These are phyloP conservation scores for Diphyllodes magnificus DNA, from an alignment of 2,113 vertebrate species.

Conservation along the genomic window DNA sequence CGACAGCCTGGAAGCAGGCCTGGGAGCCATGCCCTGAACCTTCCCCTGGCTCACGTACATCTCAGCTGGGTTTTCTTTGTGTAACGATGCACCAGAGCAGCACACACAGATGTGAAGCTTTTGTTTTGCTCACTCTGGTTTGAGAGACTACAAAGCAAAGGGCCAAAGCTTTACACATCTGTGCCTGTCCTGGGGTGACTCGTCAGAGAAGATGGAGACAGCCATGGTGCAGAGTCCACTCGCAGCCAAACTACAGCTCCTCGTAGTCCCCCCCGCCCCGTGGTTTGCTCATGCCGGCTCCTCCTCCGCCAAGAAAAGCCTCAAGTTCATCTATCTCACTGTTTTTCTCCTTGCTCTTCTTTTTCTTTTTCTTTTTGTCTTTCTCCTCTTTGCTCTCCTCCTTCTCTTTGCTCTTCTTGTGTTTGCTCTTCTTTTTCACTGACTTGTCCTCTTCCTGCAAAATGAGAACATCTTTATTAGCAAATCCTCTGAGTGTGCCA, in stretches of 20 bases:
- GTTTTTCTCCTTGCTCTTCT: constrained; percentile 73
- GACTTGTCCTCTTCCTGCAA: constrained; percentile 87
- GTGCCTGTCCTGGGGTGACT: neutral
- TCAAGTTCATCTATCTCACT: constrained; percentile 85
- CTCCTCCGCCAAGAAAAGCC: constrained; percentile 85
- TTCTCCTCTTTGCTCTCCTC: constrained; percentile 80
- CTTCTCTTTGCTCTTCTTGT: constrained; percentile 83
- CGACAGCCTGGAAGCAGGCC: neutral
- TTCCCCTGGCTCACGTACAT: neutral
- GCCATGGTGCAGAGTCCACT: neutral
- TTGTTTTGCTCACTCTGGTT: neutral
- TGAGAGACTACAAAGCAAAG: neutral
- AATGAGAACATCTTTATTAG: neutral
- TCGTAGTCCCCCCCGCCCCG: constrained; percentile 89
- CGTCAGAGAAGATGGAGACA: neutral
- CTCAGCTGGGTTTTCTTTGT: neutral
- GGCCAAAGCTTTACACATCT: constrained; percentile 20
- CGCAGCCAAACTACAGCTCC: constrained; percentile 78
- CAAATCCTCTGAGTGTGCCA: neutral
- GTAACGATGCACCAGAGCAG: neutral
- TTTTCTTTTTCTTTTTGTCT: constrained; percentile 70
- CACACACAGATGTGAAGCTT: constrained; percentile 43
- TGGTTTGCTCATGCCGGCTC: constrained; percentile 49
- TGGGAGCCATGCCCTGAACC: neutral
- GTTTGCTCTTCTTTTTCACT: constrained; percentile 82